Evolutionary conservation across 2,888 invertebrate species (phyloP).

Genomic region (Lithophane leautieri): DNA sequence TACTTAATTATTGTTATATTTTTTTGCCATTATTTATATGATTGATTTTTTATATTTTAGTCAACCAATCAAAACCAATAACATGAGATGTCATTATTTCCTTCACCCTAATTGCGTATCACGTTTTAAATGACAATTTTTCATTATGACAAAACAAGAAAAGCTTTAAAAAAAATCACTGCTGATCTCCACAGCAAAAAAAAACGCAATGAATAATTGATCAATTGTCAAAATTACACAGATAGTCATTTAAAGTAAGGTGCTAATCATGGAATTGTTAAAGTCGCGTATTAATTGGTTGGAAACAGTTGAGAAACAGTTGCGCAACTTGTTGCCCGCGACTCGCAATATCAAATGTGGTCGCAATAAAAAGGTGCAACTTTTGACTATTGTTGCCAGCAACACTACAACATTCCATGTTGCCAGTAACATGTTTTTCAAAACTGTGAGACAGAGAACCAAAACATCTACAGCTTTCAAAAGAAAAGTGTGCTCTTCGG

Average conservation of each 20-base stretch:
- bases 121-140: too few relatives aligned
- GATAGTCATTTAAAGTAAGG: not conserved
- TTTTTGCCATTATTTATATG: not conserved
- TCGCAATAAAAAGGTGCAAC: too few relatives aligned
- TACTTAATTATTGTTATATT: not conserved
- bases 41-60: not conserved
- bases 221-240: not conserved
- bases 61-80: not conserved
- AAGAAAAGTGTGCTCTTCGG: not conserved
- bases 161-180: too few relatives aligned
- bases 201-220: not conserved
- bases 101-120: not conserved
- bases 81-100: not conserved
- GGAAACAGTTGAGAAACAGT: not conserved
- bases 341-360: not conserved
- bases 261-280: not conserved
- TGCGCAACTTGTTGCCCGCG: too few relatives aligned
- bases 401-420: not conserved
- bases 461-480: not conserved
- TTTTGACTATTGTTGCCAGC: not conserved
- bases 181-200: not conserved
- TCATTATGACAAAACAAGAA: too few relatives aligned
- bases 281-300: not conserved
- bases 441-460: not conserved
- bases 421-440: not conserved